These are phyloP conservation scores for Melanotaenia trifasciata DNA, from an alignment of 2,797 vertebrate species.

Conservation along the genomic window DNA sequence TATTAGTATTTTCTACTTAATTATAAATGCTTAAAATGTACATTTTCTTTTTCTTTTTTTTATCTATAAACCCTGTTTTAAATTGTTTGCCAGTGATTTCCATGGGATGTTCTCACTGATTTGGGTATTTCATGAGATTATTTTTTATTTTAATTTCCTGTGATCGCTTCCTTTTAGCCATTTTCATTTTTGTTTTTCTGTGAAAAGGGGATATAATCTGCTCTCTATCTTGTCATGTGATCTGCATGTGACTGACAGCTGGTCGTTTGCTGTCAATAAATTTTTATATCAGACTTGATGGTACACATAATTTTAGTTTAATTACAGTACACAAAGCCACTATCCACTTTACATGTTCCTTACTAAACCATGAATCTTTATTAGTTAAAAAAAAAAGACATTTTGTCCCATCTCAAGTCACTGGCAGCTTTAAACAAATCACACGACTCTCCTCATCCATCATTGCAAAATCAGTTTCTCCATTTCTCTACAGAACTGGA, in stretches of 20 bases:
- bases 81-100: too few relatives aligned
- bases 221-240: not conserved
- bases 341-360: not conserved
- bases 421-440: not conserved
- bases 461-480: not conserved
- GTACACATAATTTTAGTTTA: rapidly evolving
- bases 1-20: too few relatives aligned
- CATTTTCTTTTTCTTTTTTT: too few relatives aligned
- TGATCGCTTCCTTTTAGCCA: not conserved
- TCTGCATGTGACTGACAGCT: not conserved
- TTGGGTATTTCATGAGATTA: not conserved
- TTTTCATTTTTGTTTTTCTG: not conserved
- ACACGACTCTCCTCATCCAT: not conserved
- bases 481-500: not conserved
- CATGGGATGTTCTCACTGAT: too few relatives aligned
- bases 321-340: not conserved
- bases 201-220: not conserved
- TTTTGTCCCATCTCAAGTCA: not conserved
- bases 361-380: not conserved
- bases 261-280: not conserved
- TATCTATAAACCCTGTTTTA: too few relatives aligned
- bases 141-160: not conserved
- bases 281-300: not conserved
- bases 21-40: not conserved
- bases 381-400: not conserved